These are phyloP conservation scores for Coccyzus lansbergi DNA, from an alignment of 2,797 vertebrate species.

Conservation along the genomic window DNA sequence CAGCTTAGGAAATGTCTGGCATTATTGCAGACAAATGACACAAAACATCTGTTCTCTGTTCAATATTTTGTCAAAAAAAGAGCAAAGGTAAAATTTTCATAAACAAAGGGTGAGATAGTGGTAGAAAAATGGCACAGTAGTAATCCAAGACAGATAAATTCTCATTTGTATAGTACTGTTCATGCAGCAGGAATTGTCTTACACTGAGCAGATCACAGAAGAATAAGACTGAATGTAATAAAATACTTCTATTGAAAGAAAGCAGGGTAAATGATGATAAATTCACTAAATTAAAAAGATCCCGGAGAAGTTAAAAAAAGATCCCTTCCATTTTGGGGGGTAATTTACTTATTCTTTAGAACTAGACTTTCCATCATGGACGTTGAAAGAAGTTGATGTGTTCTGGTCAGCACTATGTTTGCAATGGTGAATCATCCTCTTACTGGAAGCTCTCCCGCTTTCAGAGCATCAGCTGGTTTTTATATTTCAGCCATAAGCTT, in stretches of 20 bases:
- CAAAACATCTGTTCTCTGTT: constrained; percentile 9
- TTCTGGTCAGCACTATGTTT: not conserved
- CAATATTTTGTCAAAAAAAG: not conserved
- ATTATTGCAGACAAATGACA: constrained; percentile 11
- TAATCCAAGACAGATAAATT: not conserved
- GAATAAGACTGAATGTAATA: not conserved
- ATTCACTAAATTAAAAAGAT: not conserved
- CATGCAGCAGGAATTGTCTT: not conserved
- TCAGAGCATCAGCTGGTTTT: not conserved
- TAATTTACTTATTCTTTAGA: not conserved
- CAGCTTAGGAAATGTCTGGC: constrained; percentile 16
- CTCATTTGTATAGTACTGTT: not conserved
- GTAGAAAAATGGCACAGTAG: not conserved
- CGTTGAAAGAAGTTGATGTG: not conserved
- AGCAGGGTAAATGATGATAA: not conserved
- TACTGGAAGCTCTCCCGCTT: not conserved
- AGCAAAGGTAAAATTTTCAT: constrained; percentile 1
- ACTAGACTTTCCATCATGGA: not conserved
- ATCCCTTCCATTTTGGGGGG: not conserved
- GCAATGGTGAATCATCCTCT: not conserved
- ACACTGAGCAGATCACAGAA: not conserved
- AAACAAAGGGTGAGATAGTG: not conserved
- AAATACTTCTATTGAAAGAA: not conserved
- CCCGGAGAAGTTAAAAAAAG: not conserved
- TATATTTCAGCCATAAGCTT: not conserved